These are phyloP conservation scores for Aproaerema taeniolella DNA, from an alignment of 2,888 invertebrate species.

Conservation along the genomic window DNA sequence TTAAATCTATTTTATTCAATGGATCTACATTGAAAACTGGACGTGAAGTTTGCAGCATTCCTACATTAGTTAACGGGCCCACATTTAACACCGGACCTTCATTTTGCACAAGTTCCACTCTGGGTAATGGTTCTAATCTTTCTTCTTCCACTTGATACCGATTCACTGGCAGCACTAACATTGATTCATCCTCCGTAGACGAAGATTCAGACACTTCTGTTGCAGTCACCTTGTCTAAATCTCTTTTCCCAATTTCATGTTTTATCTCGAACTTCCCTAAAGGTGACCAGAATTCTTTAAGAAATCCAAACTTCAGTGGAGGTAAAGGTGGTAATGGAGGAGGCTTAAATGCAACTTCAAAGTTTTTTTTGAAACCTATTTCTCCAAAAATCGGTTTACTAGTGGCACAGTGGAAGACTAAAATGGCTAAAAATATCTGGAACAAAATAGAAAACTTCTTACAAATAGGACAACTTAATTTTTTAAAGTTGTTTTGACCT, in stretches of 20 bases:
- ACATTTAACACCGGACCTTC: no score
- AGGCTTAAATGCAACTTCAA: conserved; percentile 39
- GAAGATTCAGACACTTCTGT: conserved; percentile 1
- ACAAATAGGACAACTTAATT: no score
- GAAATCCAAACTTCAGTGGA: conserved; percentile 33
- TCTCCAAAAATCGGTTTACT: conserved; percentile 33
- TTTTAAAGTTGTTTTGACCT: no score
- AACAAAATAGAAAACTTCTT: conserved; percentile 19
- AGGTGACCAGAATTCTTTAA: conserved; percentile 44
- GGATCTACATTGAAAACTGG: no score
- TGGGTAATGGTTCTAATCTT: no score
- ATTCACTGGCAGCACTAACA: background rate
- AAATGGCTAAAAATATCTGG: conserved; percentile 26
- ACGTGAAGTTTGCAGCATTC: no score
- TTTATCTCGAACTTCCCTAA: conserved; percentile 38
- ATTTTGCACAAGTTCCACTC: no score
- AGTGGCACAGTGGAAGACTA: conserved; percentile 18
- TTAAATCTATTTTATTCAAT: no score
- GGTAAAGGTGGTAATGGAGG: conserved; percentile 28
- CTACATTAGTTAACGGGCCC: no score
- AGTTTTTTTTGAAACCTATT: conserved; percentile 36
- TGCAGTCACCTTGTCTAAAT: conserved; percentile 14
- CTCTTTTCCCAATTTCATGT: conserved; percentile 32
- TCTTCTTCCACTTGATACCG: conserved; percentile 7
- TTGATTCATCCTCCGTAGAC: background rate